Conservation (phyloP, 2,888 invertebrate genomes). For the Mermis nigrescens region DNA sequence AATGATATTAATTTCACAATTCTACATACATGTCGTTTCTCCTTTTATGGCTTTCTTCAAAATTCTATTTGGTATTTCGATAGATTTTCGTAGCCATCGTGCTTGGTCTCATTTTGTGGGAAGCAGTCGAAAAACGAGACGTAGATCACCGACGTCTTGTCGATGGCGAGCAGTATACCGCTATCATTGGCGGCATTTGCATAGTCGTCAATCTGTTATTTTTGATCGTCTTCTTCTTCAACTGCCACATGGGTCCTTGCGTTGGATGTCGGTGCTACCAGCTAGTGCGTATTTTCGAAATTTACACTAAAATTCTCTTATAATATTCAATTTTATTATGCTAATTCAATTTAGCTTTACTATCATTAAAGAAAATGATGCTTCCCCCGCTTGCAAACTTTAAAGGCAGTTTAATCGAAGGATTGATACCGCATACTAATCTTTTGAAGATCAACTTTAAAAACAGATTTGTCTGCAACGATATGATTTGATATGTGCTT, state of each 20-base stretch:
- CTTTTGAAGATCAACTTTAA: too few species aligned
- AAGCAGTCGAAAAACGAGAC: background rate
- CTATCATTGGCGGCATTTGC: background rate
- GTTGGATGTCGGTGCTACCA: background rate
- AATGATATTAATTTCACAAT: too few species aligned
- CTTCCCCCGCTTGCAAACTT: too few species aligned
- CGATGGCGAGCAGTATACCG: background rate
- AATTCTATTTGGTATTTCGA: background rate
- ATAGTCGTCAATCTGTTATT: background rate
- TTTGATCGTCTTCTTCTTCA: background rate
- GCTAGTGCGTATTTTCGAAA: too few species aligned
- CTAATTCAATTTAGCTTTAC: too few species aligned
- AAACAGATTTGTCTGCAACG: too few species aligned
- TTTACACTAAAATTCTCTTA: too few species aligned
- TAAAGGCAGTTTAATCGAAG: too few species aligned
- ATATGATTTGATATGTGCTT: too few species aligned
- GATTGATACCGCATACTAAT: too few species aligned
- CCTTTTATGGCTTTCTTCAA: background rate
- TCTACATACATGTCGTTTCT: background rate
- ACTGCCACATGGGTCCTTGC: background rate
- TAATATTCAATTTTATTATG: too few species aligned
- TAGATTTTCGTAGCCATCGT: background rate
- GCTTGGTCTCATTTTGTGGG: background rate
- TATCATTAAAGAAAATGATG: too few species aligned
- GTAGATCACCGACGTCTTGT: background rate